Evolutionary conservation across 2,888 invertebrate genomes (phyloP).

Genomic region (Meandrusa payeni): DNA sequence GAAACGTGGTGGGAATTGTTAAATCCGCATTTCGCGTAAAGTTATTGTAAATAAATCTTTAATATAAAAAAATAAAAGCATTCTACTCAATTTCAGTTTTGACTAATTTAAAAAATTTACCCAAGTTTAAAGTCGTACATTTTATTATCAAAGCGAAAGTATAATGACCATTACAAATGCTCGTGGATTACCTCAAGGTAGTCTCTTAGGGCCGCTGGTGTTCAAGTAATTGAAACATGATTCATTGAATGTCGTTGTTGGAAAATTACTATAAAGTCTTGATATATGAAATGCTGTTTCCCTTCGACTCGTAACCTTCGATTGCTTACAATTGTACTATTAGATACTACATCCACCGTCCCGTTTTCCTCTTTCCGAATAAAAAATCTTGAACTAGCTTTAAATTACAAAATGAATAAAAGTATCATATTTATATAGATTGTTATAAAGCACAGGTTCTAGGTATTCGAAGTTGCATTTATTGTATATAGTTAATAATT

Average conservation of each 20-base stretch:
- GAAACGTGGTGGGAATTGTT: slow-evolving; percentile 12
- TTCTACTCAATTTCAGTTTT: slow-evolving; percentile 9
- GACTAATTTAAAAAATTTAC: slow-evolving; percentile 9
- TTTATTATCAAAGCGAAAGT: not conserved
- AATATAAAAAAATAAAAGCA: slow-evolving; percentile 10
- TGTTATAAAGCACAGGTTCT: slow-evolving; percentile 79
- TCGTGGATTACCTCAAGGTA: slow-evolving; percentile 36
- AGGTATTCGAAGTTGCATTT: slow-evolving; percentile 76
- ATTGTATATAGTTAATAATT: slow-evolving; percentile 75
- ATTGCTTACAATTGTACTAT: slow-evolving; percentile 65
- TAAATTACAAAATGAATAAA: slow-evolving; percentile 59
- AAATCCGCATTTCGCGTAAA: slow-evolving; percentile 1
- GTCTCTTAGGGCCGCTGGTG: slow-evolving; percentile 32
- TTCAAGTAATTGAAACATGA: slow-evolving; percentile 11
- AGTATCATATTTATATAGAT: slow-evolving; percentile 78
- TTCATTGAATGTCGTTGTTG: not conserved
- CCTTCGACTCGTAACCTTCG: slow-evolving; percentile 32
- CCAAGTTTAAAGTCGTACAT: not conserved
- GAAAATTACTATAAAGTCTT: not conserved
- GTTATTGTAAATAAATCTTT: slow-evolving; percentile 20
- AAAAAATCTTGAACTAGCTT: slow-evolving; percentile 69
- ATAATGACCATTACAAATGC: not conserved
- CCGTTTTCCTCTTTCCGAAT: slow-evolving; percentile 75
- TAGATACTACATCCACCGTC: slow-evolving; percentile 74
- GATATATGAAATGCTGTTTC: slow-evolving; percentile 37